Evolutionary conservation across 1,140 invertebrate species (phyloP).

Genomic region (Drosophila varians): DNA sequence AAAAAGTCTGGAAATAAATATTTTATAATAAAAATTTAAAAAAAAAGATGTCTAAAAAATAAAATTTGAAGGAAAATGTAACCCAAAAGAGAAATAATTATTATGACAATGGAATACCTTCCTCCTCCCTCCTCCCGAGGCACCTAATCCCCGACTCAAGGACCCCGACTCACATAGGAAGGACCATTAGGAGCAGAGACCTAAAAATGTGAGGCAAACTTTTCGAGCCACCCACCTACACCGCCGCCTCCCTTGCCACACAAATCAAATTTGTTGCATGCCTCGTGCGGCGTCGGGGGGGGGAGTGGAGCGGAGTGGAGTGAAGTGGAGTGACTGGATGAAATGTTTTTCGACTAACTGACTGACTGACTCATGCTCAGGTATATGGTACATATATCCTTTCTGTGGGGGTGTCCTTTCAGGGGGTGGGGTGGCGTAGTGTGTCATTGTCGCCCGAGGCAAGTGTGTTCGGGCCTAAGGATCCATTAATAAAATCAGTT

Average conservation of each 20-base stretch:
- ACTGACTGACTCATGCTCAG: slow-evolving; percentile 47
- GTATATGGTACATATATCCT: slow-evolving; percentile 3
- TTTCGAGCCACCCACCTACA: not conserved
- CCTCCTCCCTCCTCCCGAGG: not conserved
- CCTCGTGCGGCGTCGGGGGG: slow-evolving; percentile 23
- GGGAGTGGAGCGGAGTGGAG: not conserved
- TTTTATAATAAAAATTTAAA: no score
- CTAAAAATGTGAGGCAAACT: slow-evolving; percentile 6
- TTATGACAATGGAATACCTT: not conserved
- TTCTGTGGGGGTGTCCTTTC: not conserved
- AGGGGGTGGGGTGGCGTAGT: not conserved
- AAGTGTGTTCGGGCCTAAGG: slow-evolving; percentile 34
- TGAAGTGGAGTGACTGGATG: slow-evolving; percentile 36
- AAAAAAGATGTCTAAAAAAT: no score
- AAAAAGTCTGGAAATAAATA: no score
- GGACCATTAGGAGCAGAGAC: not conserved
- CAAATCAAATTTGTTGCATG: slow-evolving; percentile 41
- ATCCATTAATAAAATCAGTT: slow-evolving; percentile 60
- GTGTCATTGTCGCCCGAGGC: slow-evolving; percentile 39
- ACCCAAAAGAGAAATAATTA: not conserved
- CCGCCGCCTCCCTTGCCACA: not conserved
- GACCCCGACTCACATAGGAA: not conserved
- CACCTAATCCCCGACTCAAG: not conserved
- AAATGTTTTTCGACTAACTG: slow-evolving; percentile 39
- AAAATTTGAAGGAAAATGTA: not conserved